Percentiles rank a stretch among this genome's conserved stretches.
Evolutionary conservation across 2,113 vertebrate species (phyloP).

Genomic region (Centropristis striata): DNA sequence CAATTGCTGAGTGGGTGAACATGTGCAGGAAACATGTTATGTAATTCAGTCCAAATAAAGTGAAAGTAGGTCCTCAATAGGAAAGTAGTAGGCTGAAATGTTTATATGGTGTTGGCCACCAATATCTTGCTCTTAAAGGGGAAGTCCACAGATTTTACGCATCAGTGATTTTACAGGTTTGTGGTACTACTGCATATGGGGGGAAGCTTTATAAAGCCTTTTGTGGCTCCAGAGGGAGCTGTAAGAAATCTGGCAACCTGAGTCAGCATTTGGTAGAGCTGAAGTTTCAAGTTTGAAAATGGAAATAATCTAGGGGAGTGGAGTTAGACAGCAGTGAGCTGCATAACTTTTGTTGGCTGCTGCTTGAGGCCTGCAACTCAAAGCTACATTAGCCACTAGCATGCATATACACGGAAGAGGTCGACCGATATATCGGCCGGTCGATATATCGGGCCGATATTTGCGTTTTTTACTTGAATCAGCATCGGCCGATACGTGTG

Average conservation of each 20-base stretch:
- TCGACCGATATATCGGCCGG: too few relatives aligned
- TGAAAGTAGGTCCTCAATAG: background rate
- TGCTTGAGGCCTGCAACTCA: background rate
- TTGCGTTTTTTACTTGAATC: too few relatives aligned
- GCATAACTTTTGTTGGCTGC: too few relatives aligned
- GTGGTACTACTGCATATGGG: background rate
- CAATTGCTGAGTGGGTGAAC: background rate
- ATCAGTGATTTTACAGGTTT: background rate
- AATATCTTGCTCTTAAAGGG: background rate
- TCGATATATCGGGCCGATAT: too few relatives aligned
- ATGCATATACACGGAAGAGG: too few relatives aligned
- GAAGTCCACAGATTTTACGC: background rate
- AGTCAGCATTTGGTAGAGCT: too few relatives aligned
- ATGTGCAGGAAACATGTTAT: background rate
- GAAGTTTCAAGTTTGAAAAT: background rate
- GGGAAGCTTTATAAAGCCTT: background rate
- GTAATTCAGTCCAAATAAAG: conserved; percentile 2
- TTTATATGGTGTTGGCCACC: background rate
- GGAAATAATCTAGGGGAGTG: too few relatives aligned
- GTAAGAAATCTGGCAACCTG: background rate
- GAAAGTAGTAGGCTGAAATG: background rate
- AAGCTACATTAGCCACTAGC: background rate
- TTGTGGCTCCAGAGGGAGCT: background rate
- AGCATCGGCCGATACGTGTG: too few relatives aligned
- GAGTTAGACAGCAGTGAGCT: too few relatives aligned